Evolutionary conservation across 2,888 invertebrate genomes (phyloP).

Genomic region (Napeogenes inachia): DNA sequence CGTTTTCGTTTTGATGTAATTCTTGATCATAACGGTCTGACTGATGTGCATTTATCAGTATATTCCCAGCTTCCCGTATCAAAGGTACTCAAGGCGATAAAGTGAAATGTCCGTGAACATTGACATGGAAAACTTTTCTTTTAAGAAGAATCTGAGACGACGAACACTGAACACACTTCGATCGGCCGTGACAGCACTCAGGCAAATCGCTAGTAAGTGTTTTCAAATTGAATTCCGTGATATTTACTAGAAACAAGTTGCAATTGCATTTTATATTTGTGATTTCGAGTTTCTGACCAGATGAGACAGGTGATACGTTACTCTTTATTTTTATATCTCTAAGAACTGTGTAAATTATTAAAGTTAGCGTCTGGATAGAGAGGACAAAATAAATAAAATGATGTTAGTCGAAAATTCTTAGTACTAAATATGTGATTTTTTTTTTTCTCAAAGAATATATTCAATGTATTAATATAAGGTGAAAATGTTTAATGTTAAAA

Average conservation of each 20-base stretch:
- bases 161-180: slow-evolving; percentile 69
- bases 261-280: slow-evolving; percentile 14
- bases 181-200: slow-evolving; percentile 66
- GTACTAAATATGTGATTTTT: too few species aligned
- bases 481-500: too few species aligned
- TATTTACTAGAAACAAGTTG: slow-evolving; percentile 15
- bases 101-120: slow-evolving; percentile 61
- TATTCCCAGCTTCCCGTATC: slow-evolving; percentile 61
- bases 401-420: too few species aligned
- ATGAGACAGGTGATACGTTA: background rate
- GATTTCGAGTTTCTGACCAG: background rate
- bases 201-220: slow-evolving; percentile 71
- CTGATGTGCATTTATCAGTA: slow-evolving; percentile 71
- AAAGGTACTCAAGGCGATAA: slow-evolving; percentile 47
- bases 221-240: slow-evolving; percentile 35
- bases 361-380: too few species aligned
- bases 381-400: too few species aligned
- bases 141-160: slow-evolving; percentile 67
- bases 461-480: too few species aligned
- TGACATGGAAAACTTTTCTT: slow-evolving; percentile 66
- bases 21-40: slow-evolving; percentile 49
- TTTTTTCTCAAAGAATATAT: too few species aligned
- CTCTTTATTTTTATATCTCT: background rate
- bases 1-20: slow-evolving; percentile 50
- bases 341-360: too few species aligned